Evolutionary conservation across 2,888 invertebrate species (phyloP).

Genomic region (Erebia palarica): DNA sequence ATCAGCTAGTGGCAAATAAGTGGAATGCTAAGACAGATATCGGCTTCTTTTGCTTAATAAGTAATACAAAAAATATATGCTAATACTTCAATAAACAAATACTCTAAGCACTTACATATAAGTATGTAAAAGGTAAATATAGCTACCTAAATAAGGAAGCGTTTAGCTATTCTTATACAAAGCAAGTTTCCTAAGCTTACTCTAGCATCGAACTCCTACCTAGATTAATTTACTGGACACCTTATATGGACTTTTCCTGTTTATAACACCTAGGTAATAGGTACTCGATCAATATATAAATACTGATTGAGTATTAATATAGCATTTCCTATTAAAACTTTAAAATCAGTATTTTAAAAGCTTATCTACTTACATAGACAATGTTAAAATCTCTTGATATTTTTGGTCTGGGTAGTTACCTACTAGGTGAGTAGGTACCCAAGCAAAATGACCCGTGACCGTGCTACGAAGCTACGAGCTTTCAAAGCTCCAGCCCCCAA

Average conservation of each 20-base stretch:
- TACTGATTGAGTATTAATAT: background rate
- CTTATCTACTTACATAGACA: no score
- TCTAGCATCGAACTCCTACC: background rate
- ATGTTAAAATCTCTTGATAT: no score
- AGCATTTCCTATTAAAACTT: no score
- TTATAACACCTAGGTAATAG: constrained; percentile 13
- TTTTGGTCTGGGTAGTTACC: no score
- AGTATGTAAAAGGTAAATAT: background rate
- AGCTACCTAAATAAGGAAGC: constrained; percentile 3
- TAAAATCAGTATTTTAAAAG: no score
- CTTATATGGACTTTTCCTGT: constrained; percentile 30
- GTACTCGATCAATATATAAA: background rate
- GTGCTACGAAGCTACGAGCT: no score
- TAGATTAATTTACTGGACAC: constrained; percentile 1
- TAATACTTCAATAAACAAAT: background rate
- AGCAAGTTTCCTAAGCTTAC: constrained; percentile 6
- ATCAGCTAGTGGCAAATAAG: no score
- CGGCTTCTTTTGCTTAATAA: background rate
- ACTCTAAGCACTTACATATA: background rate
- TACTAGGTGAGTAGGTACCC: no score
- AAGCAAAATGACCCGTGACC: no score
- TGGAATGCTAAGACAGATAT: background rate
- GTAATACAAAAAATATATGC: no score
- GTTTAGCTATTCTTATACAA: background rate
- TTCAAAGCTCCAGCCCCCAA: no score